Percentiles rank a stretch among this genome's conserved stretches.
phyloP scores from a whole-genome alignment of 2,113 vertebrate species.

The Terrapene triunguis region DNA sequence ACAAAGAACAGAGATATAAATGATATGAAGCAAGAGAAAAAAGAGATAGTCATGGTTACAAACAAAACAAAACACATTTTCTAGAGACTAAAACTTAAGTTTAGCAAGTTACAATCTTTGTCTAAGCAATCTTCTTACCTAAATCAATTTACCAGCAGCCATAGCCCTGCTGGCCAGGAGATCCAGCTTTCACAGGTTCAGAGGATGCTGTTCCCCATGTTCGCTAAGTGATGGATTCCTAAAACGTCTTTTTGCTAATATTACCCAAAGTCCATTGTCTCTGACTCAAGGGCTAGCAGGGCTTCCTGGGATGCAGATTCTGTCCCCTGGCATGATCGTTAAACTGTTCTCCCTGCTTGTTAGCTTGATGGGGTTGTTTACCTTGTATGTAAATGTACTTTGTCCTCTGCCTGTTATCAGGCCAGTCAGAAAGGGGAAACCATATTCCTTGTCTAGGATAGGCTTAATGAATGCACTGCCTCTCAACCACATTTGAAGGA shows the following conservation, averaged over 20 bases:
- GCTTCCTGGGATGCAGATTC: background rate
- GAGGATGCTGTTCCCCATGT: background rate
- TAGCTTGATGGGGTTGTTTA: background rate
- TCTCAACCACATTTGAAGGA: background rate
- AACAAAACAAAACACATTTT: background rate
- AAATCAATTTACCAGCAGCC: background rate
- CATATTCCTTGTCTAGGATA: background rate
- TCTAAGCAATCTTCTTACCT: background rate
- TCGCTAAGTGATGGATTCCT: background rate
- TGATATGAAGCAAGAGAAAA: background rate
- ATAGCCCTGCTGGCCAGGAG: background rate
- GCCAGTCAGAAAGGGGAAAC: background rate
- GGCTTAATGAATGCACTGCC: background rate
- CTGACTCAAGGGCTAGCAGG: background rate
- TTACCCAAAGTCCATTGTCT: background rate
- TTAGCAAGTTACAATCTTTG: background rate
- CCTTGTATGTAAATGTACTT: background rate
- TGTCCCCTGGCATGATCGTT: background rate
- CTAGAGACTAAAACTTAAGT: background rate
- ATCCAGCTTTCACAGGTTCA: background rate
- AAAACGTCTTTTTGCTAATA: background rate
- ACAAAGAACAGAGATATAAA: background rate
- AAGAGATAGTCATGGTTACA: background rate
- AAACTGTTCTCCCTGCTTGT: background rate
- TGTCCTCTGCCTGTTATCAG: background rate